Evolutionary conservation across 2,113 vertebrate genomes (phyloP), one percentile per base, ranked within the genome.

Genomic region (Cranoglanis bouderius): DNA sequence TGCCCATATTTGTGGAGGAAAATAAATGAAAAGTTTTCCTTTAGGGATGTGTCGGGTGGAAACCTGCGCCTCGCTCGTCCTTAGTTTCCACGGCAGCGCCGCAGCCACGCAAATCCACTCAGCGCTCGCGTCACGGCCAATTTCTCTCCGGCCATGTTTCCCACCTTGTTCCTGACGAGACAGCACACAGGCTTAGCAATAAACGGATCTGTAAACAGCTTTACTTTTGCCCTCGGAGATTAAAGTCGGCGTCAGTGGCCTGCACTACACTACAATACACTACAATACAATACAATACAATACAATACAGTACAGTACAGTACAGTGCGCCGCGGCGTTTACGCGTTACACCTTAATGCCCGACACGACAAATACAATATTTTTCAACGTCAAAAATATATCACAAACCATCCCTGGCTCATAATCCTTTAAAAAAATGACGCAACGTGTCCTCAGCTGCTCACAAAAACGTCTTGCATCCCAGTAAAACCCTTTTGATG

Each of bases 1-100:
- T 97, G 82, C 96, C 96, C 98, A 98, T 98, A n/a, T 32, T 77
- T 19, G 53, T 43, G 29, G 55, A 53, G 14, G 13, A 29, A 87
- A 59, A 43, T 24, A 4, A 9, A n/a, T 38, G 51, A 74, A 82
- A 21, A 72, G 53, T 72, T 32, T 53, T 4, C 65, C 35, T 32
- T 59, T 35, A 55, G 83, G 40, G 46, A 53, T 19, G 63, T 21
- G 32, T 35, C 38, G 63, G 32, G 40, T 74, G 43, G 12, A 13
- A 82, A 72, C 57, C 35, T 29, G 46, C 55, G 90, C 89, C 75
- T 82, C 87, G 89, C 87, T 90, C 92, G 16, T 19, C 14, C 32
- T 91, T 86, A 94, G 93, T 95, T 93, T 93, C 91, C 93, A 91
- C 87, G 26, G 88, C 26, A 89, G 89, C 57, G 63, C 63, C 82